Evolutionary conservation across 2,113 vertebrate genomes (phyloP), one percentile per base, ranked within the genome.

Genomic region (Antennarius striatus): DNA sequence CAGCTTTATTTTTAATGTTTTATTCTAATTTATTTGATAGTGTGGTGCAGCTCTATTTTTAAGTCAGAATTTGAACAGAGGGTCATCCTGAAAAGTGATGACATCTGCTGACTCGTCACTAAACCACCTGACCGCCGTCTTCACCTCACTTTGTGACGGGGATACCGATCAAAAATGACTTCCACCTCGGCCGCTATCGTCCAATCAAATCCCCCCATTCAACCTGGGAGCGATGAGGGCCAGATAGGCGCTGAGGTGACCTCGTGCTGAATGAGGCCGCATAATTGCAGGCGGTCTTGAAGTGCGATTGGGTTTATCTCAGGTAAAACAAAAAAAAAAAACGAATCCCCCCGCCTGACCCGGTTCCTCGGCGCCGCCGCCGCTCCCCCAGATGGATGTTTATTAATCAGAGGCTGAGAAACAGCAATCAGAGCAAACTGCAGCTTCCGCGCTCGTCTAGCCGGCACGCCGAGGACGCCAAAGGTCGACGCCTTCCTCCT

Each of bases 211-310:
- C 71, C 58, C 66, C 22, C 6, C 68, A 55, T 77, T 78, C 77
- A 81, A 64, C 69, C 67, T 56, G 15, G 0, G 3, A 47, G 57
- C 42, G 32, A 80, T 74, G 77, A 68, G 77, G 68, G 45, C 10
- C 49, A 73, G 86, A 83, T 80, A 78, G 63, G 71, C 75, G 78
- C 36, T 81, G 71, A 82, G 82, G 87, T 88, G 87, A 88, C 84
- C 87, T 73, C 53, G 9, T 10, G 57, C 64, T 79, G 72, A 85
- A 75, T 68, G 68, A 72, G 53, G 51, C 49, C 29, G 69, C 65
- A 82, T 86, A 80, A 88, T 82, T 84, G 77, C 75, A 83, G 70
- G 68, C 68, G 74, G 54, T 79, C 81, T 61, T 1, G 80, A 74
- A 54, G 56, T 64, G 70, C 83, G 75, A 88, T 82, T 75, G 79